phyloP scores from a whole-genome alignment of 2,797 vertebrate species.

The Cossypha niveicapilla region DNA sequence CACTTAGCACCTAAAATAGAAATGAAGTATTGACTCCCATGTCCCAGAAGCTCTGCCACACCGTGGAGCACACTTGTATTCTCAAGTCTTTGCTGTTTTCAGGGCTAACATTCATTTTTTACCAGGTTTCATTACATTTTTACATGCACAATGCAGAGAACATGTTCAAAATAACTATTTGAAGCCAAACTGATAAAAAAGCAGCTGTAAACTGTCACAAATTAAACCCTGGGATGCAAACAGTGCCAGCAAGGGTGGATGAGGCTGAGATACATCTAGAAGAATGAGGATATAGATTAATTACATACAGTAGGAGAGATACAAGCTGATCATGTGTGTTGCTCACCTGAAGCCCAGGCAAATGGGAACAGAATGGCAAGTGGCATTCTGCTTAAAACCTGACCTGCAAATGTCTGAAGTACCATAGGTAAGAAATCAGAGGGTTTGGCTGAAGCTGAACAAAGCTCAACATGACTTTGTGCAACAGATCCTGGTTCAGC shows the following conservation, averaged over 20 bases:
- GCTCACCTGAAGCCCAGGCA: not conserved
- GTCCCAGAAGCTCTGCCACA: not conserved
- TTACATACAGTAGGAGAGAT: not conserved
- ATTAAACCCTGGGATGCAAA: not conserved
- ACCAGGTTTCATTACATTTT: not conserved
- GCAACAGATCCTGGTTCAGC: not conserved
- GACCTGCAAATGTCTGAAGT: not conserved
- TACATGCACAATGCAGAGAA: not conserved
- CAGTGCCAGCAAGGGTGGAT: not conserved
- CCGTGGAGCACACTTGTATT: not conserved
- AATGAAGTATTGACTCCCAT: not conserved
- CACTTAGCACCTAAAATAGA: not conserved
- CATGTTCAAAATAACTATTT: not conserved
- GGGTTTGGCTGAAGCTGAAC: not conserved
- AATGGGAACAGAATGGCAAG: not conserved
- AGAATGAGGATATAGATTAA: not conserved
- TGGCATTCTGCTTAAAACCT: not conserved
- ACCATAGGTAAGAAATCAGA: not conserved
- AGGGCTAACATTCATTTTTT: not conserved
- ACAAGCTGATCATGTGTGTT: not conserved
- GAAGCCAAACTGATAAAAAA: conserved; percentile 15
- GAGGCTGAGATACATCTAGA: not conserved
- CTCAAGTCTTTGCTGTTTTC: not conserved
- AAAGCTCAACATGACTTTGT: not conserved
- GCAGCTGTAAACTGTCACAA: not conserved